phyloP scores from a whole-genome alignment of 2,888 invertebrate genomes.

The Trichopoda pennipes region DNA sequence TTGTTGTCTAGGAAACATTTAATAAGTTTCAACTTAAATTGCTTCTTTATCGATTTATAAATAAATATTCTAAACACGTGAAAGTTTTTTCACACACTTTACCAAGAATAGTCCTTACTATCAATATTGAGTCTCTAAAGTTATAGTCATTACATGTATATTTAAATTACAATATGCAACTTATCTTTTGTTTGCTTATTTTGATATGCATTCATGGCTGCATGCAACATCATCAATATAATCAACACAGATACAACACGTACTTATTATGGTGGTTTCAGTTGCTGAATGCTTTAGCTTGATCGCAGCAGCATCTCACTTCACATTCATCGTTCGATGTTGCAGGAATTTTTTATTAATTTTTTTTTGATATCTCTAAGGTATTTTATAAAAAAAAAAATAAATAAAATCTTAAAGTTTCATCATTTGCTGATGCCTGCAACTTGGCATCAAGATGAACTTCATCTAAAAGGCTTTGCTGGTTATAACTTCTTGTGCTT shows the following conservation, averaged over 20 bases:
- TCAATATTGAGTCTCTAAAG: slow-evolving; percentile 11
- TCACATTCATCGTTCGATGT: not conserved
- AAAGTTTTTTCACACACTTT: slow-evolving; percentile 26
- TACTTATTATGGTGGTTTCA: slow-evolving; percentile 51
- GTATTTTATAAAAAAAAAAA: no score
- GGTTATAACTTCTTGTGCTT: no score
- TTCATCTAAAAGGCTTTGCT: not conserved
- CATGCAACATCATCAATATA: slow-evolving; percentile 21
- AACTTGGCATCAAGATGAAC: not conserved
- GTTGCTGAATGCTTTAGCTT: slow-evolving; percentile 10
- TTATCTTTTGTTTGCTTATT: not conserved
- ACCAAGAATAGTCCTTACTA: not conserved
- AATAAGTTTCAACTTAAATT: slow-evolving; percentile 30
- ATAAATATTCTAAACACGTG: slow-evolving; percentile 65
- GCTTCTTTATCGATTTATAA: slow-evolving; percentile 5
- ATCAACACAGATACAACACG: slow-evolving; percentile 26
- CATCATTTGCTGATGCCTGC: slow-evolving; percentile 34
- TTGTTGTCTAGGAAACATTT: slow-evolving; percentile 9
- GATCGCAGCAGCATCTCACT: slow-evolving; percentile 8
- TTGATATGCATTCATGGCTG: not conserved
- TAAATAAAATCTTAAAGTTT: no score
- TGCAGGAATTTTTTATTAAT: slow-evolving; percentile 15
- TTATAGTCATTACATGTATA: not conserved
- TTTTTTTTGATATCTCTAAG: not conserved
- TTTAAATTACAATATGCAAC: slow-evolving; percentile 13